Conservation (phyloP, 1,140 invertebrate species). For the Drosophila virilis region DNA sequence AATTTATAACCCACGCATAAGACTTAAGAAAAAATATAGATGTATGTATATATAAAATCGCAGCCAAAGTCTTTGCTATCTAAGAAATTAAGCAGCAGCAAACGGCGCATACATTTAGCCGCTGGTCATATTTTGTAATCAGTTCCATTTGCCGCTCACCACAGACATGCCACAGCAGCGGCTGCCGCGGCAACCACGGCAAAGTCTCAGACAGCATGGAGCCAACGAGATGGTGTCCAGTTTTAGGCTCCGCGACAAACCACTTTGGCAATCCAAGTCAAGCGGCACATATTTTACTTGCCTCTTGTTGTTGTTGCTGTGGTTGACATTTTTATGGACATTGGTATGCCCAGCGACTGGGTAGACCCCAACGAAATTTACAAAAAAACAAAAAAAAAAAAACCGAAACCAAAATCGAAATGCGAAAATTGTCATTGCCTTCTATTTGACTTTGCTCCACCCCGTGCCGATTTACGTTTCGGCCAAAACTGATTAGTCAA, state of each 20-base stretch:
- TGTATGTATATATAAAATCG: slow-evolving; percentile 5
- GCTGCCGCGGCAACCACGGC: slow-evolving; percentile 52
- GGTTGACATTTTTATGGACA: slow-evolving; percentile 72
- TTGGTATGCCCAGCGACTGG: slow-evolving; percentile 36
- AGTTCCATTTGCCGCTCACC: slow-evolving; percentile 83
- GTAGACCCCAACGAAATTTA: slow-evolving; percentile 3
- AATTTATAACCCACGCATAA: slow-evolving; percentile 74
- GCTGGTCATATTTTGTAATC: slow-evolving; percentile 82
- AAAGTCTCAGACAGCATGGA: slow-evolving; percentile 60
- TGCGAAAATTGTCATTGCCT: slow-evolving; percentile 48
- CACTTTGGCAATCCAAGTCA: slow-evolving; percentile 48
- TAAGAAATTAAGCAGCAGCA: slow-evolving; percentile 79
- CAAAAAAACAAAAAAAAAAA: neutral
- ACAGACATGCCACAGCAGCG: slow-evolving; percentile 78
- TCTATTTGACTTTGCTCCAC: slow-evolving; percentile 36
- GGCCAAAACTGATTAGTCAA: slow-evolving; percentile 43
- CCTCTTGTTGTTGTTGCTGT: slow-evolving; percentile 21
- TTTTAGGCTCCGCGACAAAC: slow-evolving; percentile 38
- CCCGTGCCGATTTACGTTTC: slow-evolving; percentile 31
- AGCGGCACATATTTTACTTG: slow-evolving; percentile 27
- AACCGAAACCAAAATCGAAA: slow-evolving; percentile 23
- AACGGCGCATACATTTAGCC: slow-evolving; percentile 80
- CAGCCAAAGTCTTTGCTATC: slow-evolving; percentile 54
- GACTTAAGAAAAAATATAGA: slow-evolving; percentile 34
- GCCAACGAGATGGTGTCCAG: slow-evolving; percentile 44